Evolutionary conservation across 2,797 vertebrate species (phyloP).

Genomic region (Xerus rutilus): DNA sequence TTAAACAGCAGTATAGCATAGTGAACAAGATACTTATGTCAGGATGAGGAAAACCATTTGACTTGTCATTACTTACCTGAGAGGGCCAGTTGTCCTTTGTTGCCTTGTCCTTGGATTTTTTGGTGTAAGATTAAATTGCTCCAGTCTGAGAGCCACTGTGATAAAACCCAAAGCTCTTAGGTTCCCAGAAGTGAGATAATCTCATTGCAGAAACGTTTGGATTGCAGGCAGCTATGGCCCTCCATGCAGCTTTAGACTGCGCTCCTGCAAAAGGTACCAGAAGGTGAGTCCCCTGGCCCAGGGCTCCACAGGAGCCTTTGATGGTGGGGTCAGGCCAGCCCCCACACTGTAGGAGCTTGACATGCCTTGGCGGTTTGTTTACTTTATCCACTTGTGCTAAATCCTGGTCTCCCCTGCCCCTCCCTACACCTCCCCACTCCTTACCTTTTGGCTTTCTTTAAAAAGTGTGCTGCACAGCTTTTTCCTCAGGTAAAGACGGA

Average conservation of each 20-base stretch:
- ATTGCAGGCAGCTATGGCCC: fast-evolving
- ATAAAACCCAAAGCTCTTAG: slow-evolving; percentile 3
- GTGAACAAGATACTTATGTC: not conserved
- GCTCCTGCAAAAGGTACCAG: too few species aligned
- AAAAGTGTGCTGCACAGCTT: not conserved
- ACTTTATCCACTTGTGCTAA: fast-evolving
- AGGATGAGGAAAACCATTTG: slow-evolving; percentile 23
- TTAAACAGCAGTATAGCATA: not conserved
- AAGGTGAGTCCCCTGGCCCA: not conserved
- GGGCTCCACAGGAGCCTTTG: not conserved
- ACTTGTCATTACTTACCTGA: not conserved
- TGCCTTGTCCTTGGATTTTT: slow-evolving; percentile 2
- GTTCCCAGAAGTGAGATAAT: not conserved
- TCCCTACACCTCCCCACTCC: fast-evolving
- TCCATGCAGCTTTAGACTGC: not conserved
- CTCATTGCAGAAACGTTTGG: not conserved
- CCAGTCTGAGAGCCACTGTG: not conserved
- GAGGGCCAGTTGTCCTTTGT: not conserved
- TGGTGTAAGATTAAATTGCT: not conserved
- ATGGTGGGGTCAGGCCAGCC: not conserved
- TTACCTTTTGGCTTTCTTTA: not conserved
- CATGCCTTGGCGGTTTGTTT: not conserved
- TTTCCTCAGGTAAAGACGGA: not conserved
- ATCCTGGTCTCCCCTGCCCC: not conserved
- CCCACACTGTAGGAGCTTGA: not conserved